A percentile compares a stretch with the other conserved stretches of the same genome.
These are phyloP conservation scores for Orgyia antiqua DNA, from an alignment of 2,888 invertebrate species.

Conservation along the genomic window DNA sequence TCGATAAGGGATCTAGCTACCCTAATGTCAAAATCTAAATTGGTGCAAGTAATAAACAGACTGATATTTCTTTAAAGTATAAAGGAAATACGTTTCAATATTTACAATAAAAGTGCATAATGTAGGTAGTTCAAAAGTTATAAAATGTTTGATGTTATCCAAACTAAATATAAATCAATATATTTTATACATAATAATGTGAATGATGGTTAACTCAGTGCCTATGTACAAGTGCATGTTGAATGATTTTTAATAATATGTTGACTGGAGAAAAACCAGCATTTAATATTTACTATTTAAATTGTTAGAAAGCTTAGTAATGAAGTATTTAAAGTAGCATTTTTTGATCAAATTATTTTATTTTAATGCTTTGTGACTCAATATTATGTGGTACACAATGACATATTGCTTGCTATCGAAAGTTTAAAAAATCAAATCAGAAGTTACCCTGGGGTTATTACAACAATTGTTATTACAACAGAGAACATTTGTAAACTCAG, in stretches of 20 bases:
- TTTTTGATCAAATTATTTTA: slow-evolving; percentile 72
- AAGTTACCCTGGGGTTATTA: slow-evolving; percentile 58
- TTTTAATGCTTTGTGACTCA: slow-evolving; percentile 68
- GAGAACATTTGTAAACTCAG: slow-evolving; percentile 72
- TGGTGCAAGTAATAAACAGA: slow-evolving; percentile 17
- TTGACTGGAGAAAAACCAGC: slow-evolving; percentile 66
- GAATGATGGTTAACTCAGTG: too few species aligned
- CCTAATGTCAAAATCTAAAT: too few species aligned
- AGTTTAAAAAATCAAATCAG: slow-evolving; percentile 49
- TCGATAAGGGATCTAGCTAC: too few species aligned
- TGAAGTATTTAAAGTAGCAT: slow-evolving; percentile 67
- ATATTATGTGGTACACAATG: slow-evolving; percentile 62
- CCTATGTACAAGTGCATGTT: slow-evolving; percentile 65
- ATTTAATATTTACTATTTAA: slow-evolving; percentile 71
- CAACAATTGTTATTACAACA: slow-evolving; percentile 62
- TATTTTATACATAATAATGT: too few species aligned
- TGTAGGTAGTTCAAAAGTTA: too few species aligned
- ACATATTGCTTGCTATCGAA: slow-evolving; percentile 56
- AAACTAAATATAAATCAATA: too few species aligned
- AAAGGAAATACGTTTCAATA: slow-evolving; percentile 10
- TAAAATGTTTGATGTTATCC: too few species aligned
- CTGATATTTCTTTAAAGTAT: slow-evolving; percentile 18
- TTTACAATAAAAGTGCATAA: too few species aligned
- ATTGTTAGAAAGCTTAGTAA: slow-evolving; percentile 71
- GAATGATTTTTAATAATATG: slow-evolving; percentile 51